Evolutionary conservation across 2,888 invertebrate species (phyloP).

Genomic region (Caenorhabditis zanzibari): DNA sequence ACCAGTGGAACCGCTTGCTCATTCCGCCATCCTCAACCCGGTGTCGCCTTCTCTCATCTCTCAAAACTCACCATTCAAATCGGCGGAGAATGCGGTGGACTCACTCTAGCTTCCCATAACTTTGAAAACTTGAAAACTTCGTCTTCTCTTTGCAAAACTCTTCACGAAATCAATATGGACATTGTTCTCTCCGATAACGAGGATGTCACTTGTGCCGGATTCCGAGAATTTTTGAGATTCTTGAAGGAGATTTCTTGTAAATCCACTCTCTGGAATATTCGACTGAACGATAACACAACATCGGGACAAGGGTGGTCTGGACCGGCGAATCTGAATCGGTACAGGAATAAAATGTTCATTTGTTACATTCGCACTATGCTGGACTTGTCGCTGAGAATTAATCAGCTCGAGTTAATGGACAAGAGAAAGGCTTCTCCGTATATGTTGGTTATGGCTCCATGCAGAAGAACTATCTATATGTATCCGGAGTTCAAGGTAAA

Average conservation of each 20-base stretch:
- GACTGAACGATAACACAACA: conserved; percentile 63
- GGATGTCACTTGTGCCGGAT: conserved; percentile 70
- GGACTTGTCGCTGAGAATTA: conserved; percentile 62
- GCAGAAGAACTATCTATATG: conserved; percentile 69
- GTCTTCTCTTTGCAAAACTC: conserved; percentile 58
- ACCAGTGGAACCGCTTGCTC: conserved; percentile 58
- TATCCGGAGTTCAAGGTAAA: conserved; percentile 74
- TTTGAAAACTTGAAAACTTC: conserved; percentile 68
- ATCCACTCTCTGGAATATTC: conserved; percentile 67
- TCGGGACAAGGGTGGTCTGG: conserved; percentile 71
- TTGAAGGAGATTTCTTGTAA: conserved; percentile 67
- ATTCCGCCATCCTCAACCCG: conserved; percentile 61
- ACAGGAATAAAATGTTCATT: conserved; percentile 71
- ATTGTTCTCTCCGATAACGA: conserved; percentile 65
- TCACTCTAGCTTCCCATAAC: conserved; percentile 62
- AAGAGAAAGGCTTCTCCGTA: conserved; percentile 70
- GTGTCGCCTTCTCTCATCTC: conserved; percentile 59
- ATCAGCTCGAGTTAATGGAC: conserved; percentile 65
- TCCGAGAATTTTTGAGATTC: conserved; percentile 67
- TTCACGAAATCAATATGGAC: conserved; percentile 66
- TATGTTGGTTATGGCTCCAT: conserved; percentile 70
- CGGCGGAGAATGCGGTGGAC: conserved; percentile 64
- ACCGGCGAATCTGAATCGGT: conserved; percentile 66
- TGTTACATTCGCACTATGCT: conserved; percentile 67
- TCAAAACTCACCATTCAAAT: conserved; percentile 56